These are phyloP conservation scores for Rhynchonycteris naso DNA, from an alignment of 2,797 vertebrate genomes.

Conservation along the genomic window DNA sequence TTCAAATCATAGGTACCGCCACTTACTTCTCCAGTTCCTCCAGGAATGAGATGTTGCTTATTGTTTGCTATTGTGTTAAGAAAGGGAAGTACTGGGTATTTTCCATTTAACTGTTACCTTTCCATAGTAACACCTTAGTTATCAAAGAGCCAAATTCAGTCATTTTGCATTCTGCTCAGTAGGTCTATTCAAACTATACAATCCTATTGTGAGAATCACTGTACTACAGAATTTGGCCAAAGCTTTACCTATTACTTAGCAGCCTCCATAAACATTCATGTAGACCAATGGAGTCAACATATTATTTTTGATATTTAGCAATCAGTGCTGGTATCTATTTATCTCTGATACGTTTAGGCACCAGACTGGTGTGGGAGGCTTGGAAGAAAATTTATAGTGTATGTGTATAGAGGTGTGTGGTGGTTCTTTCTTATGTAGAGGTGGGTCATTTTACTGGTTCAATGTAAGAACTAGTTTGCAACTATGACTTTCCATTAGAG, in stretches of 20 bases:
- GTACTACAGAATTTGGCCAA: background rate
- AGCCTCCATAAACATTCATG: background rate
- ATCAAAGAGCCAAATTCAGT: background rate
- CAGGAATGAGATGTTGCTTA: background rate
- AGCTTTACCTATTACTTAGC: background rate
- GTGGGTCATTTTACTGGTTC: background rate
- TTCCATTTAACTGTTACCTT: background rate
- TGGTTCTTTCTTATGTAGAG: background rate
- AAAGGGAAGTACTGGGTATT: background rate
- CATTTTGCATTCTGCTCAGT: background rate
- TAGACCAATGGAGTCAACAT: background rate
- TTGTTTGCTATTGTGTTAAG: background rate
- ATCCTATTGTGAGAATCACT: background rate
- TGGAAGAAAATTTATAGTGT: background rate
- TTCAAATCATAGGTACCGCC: background rate
- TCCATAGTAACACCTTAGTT: background rate
- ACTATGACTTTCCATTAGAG: background rate
- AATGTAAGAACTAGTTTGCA: background rate
- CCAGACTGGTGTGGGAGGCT: background rate
- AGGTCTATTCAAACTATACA: background rate
- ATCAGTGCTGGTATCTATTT: background rate
- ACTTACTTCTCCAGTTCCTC: background rate
- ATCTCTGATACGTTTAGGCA: background rate
- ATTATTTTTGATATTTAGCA: background rate
- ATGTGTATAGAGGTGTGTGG: background rate